Conservation (phyloP, 2,888 invertebrate genomes). For the Lucinisca nassula region DNA sequence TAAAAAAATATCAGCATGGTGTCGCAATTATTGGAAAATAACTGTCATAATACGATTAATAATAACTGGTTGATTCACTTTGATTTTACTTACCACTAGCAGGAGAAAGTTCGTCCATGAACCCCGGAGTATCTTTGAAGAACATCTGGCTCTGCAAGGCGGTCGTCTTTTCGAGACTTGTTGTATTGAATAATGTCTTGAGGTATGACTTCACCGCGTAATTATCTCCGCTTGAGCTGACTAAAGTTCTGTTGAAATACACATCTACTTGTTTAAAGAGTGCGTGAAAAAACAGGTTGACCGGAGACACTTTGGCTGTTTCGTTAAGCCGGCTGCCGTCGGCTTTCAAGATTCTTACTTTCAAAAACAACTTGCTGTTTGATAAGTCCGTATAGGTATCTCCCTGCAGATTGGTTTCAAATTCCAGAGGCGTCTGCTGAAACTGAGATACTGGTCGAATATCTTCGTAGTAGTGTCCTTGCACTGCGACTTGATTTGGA, state of each 20-base stretch:
- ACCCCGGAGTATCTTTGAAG: neutral
- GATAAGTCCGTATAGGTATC: neutral
- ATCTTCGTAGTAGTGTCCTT: neutral
- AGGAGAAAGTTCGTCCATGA: neutral
- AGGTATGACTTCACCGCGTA: neutral
- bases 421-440: neutral
- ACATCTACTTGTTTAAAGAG: neutral
- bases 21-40: too few species aligned
- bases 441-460: neutral
- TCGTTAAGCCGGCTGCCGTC: neutral
- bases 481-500: neutral
- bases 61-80: too few species aligned
- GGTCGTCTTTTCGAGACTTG: neutral
- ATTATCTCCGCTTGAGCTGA: neutral
- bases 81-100: neutral
- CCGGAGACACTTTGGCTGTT: neutral
- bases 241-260: neutral
- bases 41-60: too few species aligned
- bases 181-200: neutral
- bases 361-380: too few species aligned
- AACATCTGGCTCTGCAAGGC: neutral
- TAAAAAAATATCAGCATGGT: too few species aligned
- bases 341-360: neutral
- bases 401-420: neutral
- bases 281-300: constrained; percentile 13